Evolutionary conservation across 2,797 vertebrate genomes (phyloP).

Genomic region (Pseudochaenichthys georgianus): DNA sequence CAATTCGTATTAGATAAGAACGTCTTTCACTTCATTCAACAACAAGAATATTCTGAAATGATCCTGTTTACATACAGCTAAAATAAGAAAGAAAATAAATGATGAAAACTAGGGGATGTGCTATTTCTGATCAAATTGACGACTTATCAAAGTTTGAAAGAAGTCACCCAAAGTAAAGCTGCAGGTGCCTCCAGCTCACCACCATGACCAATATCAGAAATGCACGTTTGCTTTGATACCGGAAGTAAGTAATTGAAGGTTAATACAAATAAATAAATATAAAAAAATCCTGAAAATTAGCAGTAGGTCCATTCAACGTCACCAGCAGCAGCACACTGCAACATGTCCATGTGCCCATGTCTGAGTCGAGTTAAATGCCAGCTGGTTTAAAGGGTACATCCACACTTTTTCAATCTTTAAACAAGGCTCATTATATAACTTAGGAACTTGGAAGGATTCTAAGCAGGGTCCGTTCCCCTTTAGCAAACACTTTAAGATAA

Average conservation of each 20-base stretch:
- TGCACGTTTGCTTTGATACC: not conserved
- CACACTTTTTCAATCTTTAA: not conserved
- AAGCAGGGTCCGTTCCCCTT: not conserved
- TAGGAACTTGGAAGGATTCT: not conserved
- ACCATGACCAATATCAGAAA: conserved; percentile 32
- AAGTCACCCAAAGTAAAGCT: no score
- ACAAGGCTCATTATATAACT: not conserved
- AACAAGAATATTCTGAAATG: not conserved
- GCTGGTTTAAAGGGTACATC: not conserved
- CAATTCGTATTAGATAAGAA: not conserved
- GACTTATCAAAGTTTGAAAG: not conserved
- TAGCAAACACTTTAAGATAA: not conserved
- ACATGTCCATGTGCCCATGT: not conserved
- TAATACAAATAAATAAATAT: no score
- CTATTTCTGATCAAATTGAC: not conserved
- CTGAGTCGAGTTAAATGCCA: not conserved
- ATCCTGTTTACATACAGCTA: not conserved
- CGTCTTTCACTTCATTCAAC: not conserved
- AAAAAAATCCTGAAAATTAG: not conserved
- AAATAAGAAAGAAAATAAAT: not conserved
- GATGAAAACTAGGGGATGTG: not conserved
- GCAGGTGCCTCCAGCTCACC: conserved; percentile 19
- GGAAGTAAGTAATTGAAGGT: not conserved
- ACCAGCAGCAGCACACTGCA: not conserved
- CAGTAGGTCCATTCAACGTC: not conserved